Evolutionary conservation across 2,797 vertebrate genomes (phyloP).

Genomic region (Gephyroberyx darwinii): DNA sequence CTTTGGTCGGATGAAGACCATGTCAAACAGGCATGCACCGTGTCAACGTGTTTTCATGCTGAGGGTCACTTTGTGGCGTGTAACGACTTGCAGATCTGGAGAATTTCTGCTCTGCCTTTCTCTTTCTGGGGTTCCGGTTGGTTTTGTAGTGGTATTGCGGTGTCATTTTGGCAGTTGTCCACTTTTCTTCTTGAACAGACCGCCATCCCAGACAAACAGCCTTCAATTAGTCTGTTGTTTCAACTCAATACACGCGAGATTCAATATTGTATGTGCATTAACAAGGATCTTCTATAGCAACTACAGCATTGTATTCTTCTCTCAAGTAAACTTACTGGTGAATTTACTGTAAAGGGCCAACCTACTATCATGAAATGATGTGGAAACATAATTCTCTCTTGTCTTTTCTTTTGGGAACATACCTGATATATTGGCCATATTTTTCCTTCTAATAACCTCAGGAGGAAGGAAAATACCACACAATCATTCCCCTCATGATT

Average conservation of each 20-base stretch:
- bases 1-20: slow-evolving; percentile 7
- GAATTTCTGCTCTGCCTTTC: slow-evolving; percentile 2
- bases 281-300: neutral
- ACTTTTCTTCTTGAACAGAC: neutral
- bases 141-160: neutral
- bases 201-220: neutral
- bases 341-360: neutral
- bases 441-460: slow-evolving; percentile 49
- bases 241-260: neutral
- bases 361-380: neutral
- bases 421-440: slow-evolving; percentile 27
- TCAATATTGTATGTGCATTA: neutral
- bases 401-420: slow-evolving; percentile 22
- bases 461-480: slow-evolving; percentile 59
- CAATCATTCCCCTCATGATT: slow-evolving; percentile 54
- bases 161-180: neutral
- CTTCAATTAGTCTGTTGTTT: neutral
- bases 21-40: slow-evolving; percentile 9
- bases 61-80: slow-evolving; percentile 44
- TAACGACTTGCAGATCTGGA: slow-evolving; percentile 41
- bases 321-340: neutral
- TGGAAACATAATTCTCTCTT: slow-evolving; percentile 5
- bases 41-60: slow-evolving; percentile 23
- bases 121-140: slow-evolving; percentile 1
- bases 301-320: neutral